Conservation (phyloP, 2,888 invertebrate species). For the Erebia ligea region DNA sequence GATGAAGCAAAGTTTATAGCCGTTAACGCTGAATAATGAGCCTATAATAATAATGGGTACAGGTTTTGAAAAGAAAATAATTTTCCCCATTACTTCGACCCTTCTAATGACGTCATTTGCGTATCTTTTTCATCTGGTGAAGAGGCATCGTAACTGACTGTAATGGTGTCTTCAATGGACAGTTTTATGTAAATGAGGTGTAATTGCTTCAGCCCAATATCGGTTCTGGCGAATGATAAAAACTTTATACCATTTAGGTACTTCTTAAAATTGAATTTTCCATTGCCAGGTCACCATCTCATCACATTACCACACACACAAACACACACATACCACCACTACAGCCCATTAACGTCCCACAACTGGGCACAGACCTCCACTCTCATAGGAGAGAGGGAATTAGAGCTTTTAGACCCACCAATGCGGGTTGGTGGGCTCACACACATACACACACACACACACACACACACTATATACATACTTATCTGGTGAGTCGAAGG, state of each 20-base stretch:
- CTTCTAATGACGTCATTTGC: constrained; percentile 51
- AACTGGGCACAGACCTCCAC: too few species aligned
- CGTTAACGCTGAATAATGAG: constrained; percentile 14
- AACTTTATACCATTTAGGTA: background rate
- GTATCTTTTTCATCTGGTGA: constrained; percentile 16
- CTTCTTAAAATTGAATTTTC: too few species aligned
- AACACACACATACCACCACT: too few species aligned
- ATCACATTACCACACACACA: too few species aligned
- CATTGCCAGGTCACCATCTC: too few species aligned
- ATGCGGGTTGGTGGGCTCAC: too few species aligned
- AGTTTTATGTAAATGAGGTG: constrained; percentile 16
- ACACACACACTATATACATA: too few species aligned
- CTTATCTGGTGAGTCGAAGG: too few species aligned
- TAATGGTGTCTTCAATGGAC: constrained; percentile 14
- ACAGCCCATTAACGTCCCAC: too few species aligned
- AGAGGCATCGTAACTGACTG: constrained; percentile 9
- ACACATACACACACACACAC: too few species aligned
- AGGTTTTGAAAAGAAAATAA: constrained; percentile 48
- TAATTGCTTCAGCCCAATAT: constrained; percentile 5
- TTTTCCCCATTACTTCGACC: constrained; percentile 48
- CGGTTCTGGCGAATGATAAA: background rate
- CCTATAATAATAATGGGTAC: constrained; percentile 19
- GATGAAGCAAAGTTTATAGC: constrained; percentile 13
- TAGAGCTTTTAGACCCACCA: too few species aligned
- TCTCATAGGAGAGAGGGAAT: too few species aligned